Evolutionary conservation across 2,797 vertebrate genomes (phyloP), one percentile per base, ranked within the genome.

Genomic region (Gymnodraco acuticeps): DNA sequence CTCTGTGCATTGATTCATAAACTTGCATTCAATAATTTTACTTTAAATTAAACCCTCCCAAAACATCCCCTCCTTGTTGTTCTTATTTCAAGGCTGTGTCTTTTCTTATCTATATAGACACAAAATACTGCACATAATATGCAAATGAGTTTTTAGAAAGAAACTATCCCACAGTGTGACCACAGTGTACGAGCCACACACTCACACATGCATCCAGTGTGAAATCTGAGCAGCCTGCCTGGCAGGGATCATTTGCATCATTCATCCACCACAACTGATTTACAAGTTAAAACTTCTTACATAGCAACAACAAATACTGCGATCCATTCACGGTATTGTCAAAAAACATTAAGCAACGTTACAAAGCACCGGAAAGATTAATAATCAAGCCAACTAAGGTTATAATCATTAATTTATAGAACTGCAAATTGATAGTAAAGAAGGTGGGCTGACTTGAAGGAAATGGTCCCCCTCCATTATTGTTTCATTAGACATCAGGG

Each of bases 261-360:
- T 61, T 82, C 47, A 78, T 59, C 56, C 69, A 59, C 38, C 20
- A 23, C 23, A 82, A 80, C 61, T 83, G 62, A 92, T 93, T 92
- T 94, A 86, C 88, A 92, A 90, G 90, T 90, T 62, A 91, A 93
- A 91, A 84, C 10, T 0, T 33, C 61, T 43, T 19, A 15, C 45
- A 52, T 27, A 27, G 27, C 20, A 69, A 61, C 75, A 74, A 81
- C 70, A 78, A 70, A 46, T 15, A 43, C 43, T 54, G 12, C 62
- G 74, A 23, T 5, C 71, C 15, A 56, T 53, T 76, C 42, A 69
- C 52, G 27, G 58, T 20, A 0, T 0, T 17, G n/a, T 6, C 38
- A 62, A 48, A 81, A 7, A 64, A 27, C 46, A 47, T 38, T 8
- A 70, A 7, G 19, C 33, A 55, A 19, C 19, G 13, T 19, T 67